Evolutionary conservation across 2,113 vertebrate species (phyloP).

Genomic region (Poeciliopsis prolifica): DNA sequence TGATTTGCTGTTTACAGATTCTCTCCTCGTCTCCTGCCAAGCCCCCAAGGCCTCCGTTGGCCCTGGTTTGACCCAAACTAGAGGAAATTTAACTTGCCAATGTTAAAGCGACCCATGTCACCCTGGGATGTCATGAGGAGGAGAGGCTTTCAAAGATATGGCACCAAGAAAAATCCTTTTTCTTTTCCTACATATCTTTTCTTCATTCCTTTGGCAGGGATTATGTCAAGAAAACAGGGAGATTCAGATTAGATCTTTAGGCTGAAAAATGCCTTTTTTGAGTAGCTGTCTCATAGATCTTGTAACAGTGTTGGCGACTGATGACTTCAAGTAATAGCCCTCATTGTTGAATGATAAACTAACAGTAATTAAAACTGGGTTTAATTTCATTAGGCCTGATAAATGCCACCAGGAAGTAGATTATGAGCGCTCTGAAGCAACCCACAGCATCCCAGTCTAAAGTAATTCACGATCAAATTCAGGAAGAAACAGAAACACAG

Average conservation of each 20-base stretch:
- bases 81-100: slow-evolving; percentile 53
- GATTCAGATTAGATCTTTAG: neutral
- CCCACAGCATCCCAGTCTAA: too few relatives aligned
- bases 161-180: slow-evolving; percentile 5
- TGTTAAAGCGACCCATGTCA: slow-evolving; percentile 37
- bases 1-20: slow-evolving; percentile 57
- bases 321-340: too few relatives aligned
- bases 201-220: neutral
- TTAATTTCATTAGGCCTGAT: too few relatives aligned
- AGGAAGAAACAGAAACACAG: too few relatives aligned
- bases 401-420: too few relatives aligned
- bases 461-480: too few relatives aligned
- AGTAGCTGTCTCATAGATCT: neutral
- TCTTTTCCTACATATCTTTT: neutral
- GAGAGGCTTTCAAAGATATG: slow-evolving; percentile 23
- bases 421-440: too few relatives aligned
- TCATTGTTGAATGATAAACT: neutral
- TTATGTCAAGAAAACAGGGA: neutral
- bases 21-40: slow-evolving; percentile 6
- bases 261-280: neutral
- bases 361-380: neutral
- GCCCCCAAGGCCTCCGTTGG: slow-evolving; percentile 20
- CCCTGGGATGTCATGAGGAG: slow-evolving; percentile 26
- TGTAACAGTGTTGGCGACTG: neutral
- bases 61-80: slow-evolving; percentile 23